Conservation (phyloP, 2,113 vertebrate species). For the Holacanthus passer region DNA sequence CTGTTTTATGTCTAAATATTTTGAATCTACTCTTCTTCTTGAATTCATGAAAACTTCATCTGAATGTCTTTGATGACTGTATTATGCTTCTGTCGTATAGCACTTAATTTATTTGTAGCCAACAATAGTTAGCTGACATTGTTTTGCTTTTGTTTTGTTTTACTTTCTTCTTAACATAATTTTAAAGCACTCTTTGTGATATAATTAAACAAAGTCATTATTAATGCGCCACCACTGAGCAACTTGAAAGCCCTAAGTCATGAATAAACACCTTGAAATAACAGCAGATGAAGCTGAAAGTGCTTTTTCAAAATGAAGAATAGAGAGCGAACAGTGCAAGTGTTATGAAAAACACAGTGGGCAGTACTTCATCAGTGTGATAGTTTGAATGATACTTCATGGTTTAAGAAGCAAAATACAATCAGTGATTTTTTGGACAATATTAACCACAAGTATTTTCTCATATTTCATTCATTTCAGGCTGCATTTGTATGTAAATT, state of each 20-base stretch:
- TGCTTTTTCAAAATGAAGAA: neutral
- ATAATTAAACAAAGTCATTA: conserved; percentile 6
- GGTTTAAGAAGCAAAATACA: neutral
- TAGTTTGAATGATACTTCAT: neutral
- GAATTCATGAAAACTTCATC: neutral
- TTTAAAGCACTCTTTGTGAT: neutral
- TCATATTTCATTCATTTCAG: neutral
- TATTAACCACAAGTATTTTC: neutral
- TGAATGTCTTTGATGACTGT: neutral
- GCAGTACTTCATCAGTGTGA: neutral
- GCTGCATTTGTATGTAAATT: neutral
- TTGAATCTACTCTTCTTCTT: no score
- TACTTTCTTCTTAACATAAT: neutral
- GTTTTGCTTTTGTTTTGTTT: neutral
- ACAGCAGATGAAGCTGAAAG: neutral
- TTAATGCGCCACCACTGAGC: neutral
- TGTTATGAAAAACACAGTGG: neutral
- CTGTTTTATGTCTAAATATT: neutral
- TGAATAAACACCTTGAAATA: neutral
- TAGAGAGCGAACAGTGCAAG: neutral
- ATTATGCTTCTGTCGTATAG: neutral
- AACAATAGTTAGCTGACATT: neutral
- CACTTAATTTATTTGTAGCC: neutral
- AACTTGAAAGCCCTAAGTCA: neutral
- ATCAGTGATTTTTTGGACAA: conserved; percentile 1